These are phyloP conservation scores for Dynastes maya DNA, from an alignment of 2,888 invertebrate species.

Conservation along the genomic window DNA sequence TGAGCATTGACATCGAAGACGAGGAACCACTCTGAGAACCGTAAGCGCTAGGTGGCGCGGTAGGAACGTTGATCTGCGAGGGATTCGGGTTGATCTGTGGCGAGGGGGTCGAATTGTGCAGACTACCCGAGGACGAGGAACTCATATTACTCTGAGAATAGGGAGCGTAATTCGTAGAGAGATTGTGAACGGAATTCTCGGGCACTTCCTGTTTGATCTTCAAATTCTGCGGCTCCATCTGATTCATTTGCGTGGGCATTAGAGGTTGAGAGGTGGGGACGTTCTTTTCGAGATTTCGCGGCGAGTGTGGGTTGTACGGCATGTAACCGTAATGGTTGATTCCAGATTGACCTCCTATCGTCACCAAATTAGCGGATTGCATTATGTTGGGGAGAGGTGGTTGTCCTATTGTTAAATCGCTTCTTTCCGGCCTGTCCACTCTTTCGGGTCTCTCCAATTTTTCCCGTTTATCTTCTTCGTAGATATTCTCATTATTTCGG, in stretches of 20 bases:
- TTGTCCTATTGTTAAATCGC: slow-evolving; percentile 65
- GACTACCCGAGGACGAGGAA: slow-evolving; percentile 20
- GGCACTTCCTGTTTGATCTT: slow-evolving; percentile 82
- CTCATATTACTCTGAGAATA: slow-evolving; percentile 37
- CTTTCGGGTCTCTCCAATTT: slow-evolving; percentile 64
- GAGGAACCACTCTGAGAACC: slow-evolving; percentile 66
- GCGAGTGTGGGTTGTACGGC: slow-evolving; percentile 69
- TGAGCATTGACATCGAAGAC: slow-evolving; percentile 63
- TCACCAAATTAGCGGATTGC: slow-evolving; percentile 74
- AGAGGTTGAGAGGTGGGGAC: slow-evolving; percentile 53
- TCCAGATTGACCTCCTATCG: slow-evolving; percentile 74
- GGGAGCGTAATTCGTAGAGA: slow-evolving; percentile 20
- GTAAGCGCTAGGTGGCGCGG: slow-evolving; percentile 66
- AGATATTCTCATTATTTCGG: slow-evolving; percentile 50
- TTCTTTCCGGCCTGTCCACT: slow-evolving; percentile 59
- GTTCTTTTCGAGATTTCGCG: slow-evolving; percentile 61
- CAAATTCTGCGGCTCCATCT: slow-evolving; percentile 80
- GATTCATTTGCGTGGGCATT: slow-evolving; percentile 58
- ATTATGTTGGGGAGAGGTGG: slow-evolving; percentile 74
- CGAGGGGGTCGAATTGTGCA: slow-evolving; percentile 41
- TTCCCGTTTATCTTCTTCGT: slow-evolving; percentile 61
- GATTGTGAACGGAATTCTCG: slow-evolving; percentile 64
- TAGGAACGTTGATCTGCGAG: slow-evolving; percentile 72
- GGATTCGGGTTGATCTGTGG: slow-evolving; percentile 37
- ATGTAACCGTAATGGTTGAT: slow-evolving; percentile 78